Conservation (phyloP, 2,797 vertebrate genomes). For the Phataginus tetradactyla region DNA sequence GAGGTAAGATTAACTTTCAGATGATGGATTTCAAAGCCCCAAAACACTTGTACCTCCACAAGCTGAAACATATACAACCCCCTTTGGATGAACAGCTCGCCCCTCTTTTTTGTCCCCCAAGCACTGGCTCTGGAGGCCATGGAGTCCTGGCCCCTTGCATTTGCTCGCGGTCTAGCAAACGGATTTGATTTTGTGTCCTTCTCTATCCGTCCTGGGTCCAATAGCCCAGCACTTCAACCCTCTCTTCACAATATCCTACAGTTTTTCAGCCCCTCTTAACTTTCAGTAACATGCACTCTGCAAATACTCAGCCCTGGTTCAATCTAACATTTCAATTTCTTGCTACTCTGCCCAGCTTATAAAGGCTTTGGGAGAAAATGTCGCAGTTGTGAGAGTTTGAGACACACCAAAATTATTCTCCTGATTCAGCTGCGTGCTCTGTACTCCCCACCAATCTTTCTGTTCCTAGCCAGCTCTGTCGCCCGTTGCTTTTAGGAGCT, state of each 20-base stretch:
- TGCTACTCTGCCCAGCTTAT: neutral
- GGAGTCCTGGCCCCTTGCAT: neutral
- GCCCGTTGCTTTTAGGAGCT: neutral
- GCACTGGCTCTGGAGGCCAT: neutral
- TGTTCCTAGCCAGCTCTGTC: neutral
- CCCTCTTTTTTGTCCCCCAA: neutral
- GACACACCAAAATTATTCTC: neutral
- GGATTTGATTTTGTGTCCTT: neutral
- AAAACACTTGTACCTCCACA: neutral
- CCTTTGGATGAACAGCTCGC: neutral
- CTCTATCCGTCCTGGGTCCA: neutral
- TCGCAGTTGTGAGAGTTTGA: neutral
- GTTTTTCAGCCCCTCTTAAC: neutral
- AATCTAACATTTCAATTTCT: neutral
- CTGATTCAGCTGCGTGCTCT: neutral
- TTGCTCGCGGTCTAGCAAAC: neutral
- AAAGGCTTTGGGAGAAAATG: constrained; percentile 31
- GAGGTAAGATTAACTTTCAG: neutral
- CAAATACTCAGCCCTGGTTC: constrained; percentile 11
- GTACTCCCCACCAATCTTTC: neutral
- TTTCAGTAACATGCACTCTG: neutral
- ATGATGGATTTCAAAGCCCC: neutral
- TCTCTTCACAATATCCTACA: neutral
- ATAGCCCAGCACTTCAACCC: neutral
- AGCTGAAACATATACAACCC: neutral